phyloP scores from a whole-genome alignment of 2,888 invertebrate species.

The Drosophila neotestacea region DNA sequence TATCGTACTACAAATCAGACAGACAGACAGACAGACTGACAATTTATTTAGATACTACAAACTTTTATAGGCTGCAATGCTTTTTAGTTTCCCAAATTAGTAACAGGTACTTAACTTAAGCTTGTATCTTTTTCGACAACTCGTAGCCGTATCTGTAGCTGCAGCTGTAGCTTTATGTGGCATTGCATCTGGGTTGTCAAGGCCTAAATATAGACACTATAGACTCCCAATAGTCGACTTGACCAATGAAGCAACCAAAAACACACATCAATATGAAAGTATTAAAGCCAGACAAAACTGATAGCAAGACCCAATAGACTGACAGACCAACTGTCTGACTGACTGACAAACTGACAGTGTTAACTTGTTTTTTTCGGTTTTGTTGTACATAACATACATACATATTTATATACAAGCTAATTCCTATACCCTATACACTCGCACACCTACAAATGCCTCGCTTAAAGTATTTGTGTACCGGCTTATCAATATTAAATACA shows the following conservation, averaged over 20 bases:
- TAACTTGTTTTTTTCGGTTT: slow-evolving; percentile 41
- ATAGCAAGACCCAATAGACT: slow-evolving; percentile 39
- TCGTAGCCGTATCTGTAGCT: slow-evolving; percentile 3
- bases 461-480: slow-evolving; percentile 47
- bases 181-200: slow-evolving; percentile 11
- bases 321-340: slow-evolving; percentile 34
- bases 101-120: slow-evolving; percentile 3
- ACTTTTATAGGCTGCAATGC: neutral
- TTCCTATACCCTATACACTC: slow-evolving; percentile 4
- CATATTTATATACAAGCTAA: slow-evolving; percentile 1
- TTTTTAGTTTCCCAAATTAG: slow-evolving; percentile 7
- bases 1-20: slow-evolving; percentile 5
- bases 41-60: neutral
- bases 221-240: slow-evolving; percentile 6
- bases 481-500: slow-evolving; percentile 78
- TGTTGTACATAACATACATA: slow-evolving; percentile 21
- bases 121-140: slow-evolving; percentile 1
- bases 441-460: slow-evolving; percentile 15
- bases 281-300: slow-evolving; percentile 49
- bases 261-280: slow-evolving; percentile 39
- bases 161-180: slow-evolving; percentile 11
- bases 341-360: slow-evolving; percentile 41
- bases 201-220: slow-evolving; percentile 9
- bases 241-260: slow-evolving; percentile 3
- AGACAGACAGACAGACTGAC: neutral